These are phyloP conservation scores for Pelecanoides urinatrix DNA, from an alignment of 2,113 vertebrate species.

Conservation along the genomic window DNA sequence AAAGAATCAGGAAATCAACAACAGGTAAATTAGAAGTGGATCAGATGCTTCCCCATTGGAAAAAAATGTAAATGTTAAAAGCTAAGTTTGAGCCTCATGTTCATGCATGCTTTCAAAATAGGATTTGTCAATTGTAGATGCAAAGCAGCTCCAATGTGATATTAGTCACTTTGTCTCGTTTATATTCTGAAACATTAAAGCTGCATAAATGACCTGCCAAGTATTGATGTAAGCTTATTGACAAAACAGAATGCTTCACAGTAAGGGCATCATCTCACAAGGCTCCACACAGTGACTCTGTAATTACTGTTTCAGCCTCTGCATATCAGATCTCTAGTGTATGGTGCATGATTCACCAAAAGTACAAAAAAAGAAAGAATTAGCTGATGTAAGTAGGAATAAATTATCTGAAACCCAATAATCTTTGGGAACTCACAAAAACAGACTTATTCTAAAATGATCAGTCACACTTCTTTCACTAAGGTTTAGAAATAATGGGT, in stretches of 20 bases:
- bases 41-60: slow-evolving; percentile 53
- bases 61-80: slow-evolving; percentile 67
- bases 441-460: neutral
- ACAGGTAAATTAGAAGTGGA: slow-evolving; percentile 73
- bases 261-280: slow-evolving; percentile 52
- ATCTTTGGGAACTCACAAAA: neutral
- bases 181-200: slow-evolving; percentile 65
- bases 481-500: neutral
- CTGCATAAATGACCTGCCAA: slow-evolving; percentile 69
- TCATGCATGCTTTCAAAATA: slow-evolving; percentile 68
- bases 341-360: neutral
- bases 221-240: slow-evolving; percentile 70
- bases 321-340: neutral
- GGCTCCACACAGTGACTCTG: slow-evolving; percentile 27
- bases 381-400: slow-evolving; percentile 21
- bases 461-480: neutral
- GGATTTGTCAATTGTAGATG: slow-evolving; percentile 71
- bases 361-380: neutral
- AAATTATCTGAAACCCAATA: slow-evolving; percentile 39
- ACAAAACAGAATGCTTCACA: slow-evolving; percentile 69
- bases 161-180: slow-evolving; percentile 65
- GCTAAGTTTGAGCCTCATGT: slow-evolving; percentile 64
- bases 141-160: slow-evolving; percentile 63
- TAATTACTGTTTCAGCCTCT: slow-evolving; percentile 53
- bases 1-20: slow-evolving; percentile 65